Base-by-base conservation (phyloP, 2,113 vertebrate genomes). In the Dinomys branickii region DNA sequence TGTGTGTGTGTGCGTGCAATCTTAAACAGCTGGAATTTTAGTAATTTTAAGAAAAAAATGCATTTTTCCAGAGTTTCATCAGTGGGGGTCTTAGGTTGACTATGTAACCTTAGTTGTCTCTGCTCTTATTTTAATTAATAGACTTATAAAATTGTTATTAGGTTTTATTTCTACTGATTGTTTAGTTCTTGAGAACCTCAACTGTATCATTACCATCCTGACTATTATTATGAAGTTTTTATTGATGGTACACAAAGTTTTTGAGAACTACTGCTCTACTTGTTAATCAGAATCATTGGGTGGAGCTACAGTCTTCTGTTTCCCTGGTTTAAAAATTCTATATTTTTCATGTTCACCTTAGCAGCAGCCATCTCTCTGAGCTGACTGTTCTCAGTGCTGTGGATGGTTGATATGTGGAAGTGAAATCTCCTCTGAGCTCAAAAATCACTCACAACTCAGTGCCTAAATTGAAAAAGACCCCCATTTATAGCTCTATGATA, bases 391-490 rank as follows among this genome's bases (percentile, higher is more conserved):
- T 82, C 59, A 14, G 8, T 9, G 7, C 61, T 86, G 2, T 9
- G 33, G 35, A 63, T 82, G 35, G 84, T 11, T 85, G 38, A 67
- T 30, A 20, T 0, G 0, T 61, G n/a, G 35, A 52, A 82, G 26
- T 30, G 73, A 67, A 96, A 94, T 50, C 8, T 24, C 38, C 58
- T 63, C 44, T 41, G 28, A 65, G 20, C 33, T 97, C 81, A 88
- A 71, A 90, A 88, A 22, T 85, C 83, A 88, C 95, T 92, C 94
- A 54, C 65, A 86, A 61, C 50, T 93, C 41, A 92, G 69, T 65
- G 54, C 4, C 10, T 78, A 28, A 84, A 61, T n/a, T 94, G 13
- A 52, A 88, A 94, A 87, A 33, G 6, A 77, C 44, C 38, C 7
- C 47, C 50, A 61, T 90, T 94, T 84, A 88, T 10, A 83, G 69